Evolutionary conservation across 2,888 invertebrate genomes (phyloP).

Genomic region (Sepiola atlantica): DNA sequence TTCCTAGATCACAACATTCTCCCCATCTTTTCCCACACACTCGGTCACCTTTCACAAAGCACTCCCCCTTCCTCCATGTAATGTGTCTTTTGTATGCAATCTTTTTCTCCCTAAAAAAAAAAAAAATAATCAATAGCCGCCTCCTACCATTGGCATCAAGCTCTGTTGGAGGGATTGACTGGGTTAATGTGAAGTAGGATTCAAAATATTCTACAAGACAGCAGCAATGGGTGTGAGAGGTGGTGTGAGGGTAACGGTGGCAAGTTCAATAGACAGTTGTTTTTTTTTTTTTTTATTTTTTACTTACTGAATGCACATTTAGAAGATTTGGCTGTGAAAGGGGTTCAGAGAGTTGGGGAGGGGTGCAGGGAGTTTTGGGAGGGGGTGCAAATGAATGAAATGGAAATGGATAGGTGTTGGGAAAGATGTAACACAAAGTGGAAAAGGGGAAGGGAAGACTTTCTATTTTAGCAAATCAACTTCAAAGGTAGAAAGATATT

Average conservation of each 20-base stretch:
- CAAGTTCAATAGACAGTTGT: background rate
- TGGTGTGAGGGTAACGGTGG: background rate
- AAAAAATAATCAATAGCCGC: background rate
- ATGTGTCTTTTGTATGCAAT: slow-evolving; percentile 8
- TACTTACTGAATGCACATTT: background rate
- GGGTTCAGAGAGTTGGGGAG: background rate
- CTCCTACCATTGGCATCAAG: background rate
- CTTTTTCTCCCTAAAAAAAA: background rate
- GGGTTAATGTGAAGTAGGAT: background rate
- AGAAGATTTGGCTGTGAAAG: background rate
- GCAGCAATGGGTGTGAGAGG: background rate
- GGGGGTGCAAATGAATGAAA: background rate
- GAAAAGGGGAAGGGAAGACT: background rate
- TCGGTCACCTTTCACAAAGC: background rate
- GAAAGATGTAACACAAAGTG: background rate
- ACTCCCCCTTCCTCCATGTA: background rate
- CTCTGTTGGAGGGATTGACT: background rate
- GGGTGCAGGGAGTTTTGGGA: background rate
- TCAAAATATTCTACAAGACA: background rate
- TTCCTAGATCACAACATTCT: background rate
- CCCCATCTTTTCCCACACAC: background rate
- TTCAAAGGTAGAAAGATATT: background rate
- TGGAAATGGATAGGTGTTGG: background rate
- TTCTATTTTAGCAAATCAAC: background rate
- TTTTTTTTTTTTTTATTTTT: background rate